Base-by-base conservation (phyloP, 1,140 invertebrate genomes). In the Drosophila baimaii region DNA sequence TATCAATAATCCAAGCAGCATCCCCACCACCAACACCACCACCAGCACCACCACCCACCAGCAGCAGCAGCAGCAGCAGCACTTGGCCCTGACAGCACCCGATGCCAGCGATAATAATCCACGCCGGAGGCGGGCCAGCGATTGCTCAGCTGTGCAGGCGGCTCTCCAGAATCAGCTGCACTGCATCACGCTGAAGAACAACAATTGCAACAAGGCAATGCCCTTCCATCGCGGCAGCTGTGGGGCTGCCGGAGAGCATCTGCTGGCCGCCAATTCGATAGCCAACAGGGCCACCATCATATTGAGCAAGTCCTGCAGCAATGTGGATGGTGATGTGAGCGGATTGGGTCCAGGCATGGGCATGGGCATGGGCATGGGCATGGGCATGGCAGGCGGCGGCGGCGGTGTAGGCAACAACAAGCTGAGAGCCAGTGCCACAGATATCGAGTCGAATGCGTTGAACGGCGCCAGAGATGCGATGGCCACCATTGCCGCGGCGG, bases 141-240 rank as follows among this genome's bases (percentile, higher is more conserved):
- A 91, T 17, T 91, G 90, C 33, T 81, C 90, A 2, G 79, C 77
- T 8, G 77, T 79, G 1, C 81, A 79, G 47, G 81, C 83, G 5
- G 83, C 90, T 1, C 57, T 91, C 23, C 82, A 79, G 46, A 91
- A 86, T 77, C 90, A 91, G 57, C 54, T 90, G 68, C 90, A 90
- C 52, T 82, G 83, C 70, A 90, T 91, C 47, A 91, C 90, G 19
- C 65, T 91, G 6, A 91, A 91, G 66, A 91, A 91, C 52, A 91
- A 91, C 66, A 91, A 91, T 21, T 91, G 81, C 6, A 64, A 73
- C 10, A 66, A 66, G 19, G 85, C 85, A 44, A 29, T 91, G 65
- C 84, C 90, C 12, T 90, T 91, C 33, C 90, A 91, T 86, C 90
- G 90, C 23, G 90, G 90, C 63, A 91, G 90, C 63, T 91, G 90